Conservation (phyloP, 2,797 vertebrate genomes). For the Scolopax rusticola region DNA sequence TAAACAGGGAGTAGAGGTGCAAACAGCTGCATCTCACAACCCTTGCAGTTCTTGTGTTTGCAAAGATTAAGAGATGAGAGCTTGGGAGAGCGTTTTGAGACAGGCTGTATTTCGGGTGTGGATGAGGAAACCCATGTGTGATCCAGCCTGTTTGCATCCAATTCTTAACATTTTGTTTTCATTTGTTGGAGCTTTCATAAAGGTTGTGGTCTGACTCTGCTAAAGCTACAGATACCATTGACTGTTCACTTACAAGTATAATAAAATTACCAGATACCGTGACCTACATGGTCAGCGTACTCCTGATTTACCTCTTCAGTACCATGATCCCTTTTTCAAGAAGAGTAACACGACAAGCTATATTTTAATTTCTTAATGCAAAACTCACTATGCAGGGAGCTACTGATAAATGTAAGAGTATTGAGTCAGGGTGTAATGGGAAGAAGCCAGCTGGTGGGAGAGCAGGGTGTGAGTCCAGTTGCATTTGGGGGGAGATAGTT, state of each 20-base stretch:
- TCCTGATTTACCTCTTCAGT: background rate
- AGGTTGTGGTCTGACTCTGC: background rate
- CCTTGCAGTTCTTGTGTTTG: background rate
- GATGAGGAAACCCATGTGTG: background rate
- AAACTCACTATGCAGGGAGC: background rate
- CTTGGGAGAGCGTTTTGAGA: background rate
- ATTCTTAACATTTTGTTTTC: background rate
- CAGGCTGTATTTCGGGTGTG: background rate
- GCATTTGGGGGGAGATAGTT: background rate
- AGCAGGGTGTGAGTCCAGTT: background rate
- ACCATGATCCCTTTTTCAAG: background rate
- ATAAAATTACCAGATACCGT: background rate
- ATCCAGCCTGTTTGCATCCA: background rate
- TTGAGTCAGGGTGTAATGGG: background rate
- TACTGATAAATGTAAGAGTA: background rate
- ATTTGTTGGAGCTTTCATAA: background rate
- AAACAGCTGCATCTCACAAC: background rate
- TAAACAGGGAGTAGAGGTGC: background rate
- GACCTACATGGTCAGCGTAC: background rate
- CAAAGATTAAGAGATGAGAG: background rate
- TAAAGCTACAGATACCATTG: background rate
- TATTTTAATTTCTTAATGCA: background rate
- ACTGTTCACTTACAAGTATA: background rate
- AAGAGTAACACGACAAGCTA: background rate
- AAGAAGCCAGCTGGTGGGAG: background rate